Percentiles rank a stretch among this genome's conserved stretches.
Conservation (phyloP, 2,888 invertebrate species). For the Tipula lateralis region DNA sequence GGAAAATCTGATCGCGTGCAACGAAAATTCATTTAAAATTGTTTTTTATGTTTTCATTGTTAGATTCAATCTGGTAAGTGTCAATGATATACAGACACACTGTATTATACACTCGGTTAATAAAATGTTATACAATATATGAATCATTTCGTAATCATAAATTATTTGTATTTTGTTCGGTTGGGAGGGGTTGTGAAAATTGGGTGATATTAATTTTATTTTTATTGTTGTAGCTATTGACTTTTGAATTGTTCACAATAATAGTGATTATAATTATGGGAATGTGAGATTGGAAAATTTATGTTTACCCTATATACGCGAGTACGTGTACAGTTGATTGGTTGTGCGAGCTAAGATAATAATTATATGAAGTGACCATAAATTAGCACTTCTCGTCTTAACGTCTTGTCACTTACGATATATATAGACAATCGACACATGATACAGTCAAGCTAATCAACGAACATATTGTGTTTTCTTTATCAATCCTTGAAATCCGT, state of each 20-base stretch:
- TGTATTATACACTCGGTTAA: not conserved
- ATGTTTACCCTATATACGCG: not conserved
- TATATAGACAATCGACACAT: too few relatives aligned
- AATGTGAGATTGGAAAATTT: not conserved
- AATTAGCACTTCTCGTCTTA: too few relatives aligned
- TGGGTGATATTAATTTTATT: not conserved
- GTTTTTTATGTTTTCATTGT: not conserved
- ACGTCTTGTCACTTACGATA: too few relatives aligned
- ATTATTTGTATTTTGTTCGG: not conserved
- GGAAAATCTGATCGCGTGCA: conserved; percentile 13
- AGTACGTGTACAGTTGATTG: not conserved
- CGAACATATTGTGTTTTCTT: not conserved
- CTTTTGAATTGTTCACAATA: not conserved
- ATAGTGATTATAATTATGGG: conserved; percentile 15
- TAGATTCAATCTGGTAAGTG: conserved; percentile 24
- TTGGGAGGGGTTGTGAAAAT: not conserved
- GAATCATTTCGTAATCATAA: not conserved
- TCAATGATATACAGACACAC: not conserved
- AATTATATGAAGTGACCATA: too few relatives aligned
- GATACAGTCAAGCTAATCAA: not conserved
- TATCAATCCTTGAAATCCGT: not conserved
- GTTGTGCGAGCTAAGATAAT: too few relatives aligned
- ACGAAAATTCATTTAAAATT: conserved; percentile 11
- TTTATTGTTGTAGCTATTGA: not conserved
- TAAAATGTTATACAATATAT: not conserved